Conservation (phyloP, 1,140 invertebrate species). For the Drosophila kepulauana region DNA sequence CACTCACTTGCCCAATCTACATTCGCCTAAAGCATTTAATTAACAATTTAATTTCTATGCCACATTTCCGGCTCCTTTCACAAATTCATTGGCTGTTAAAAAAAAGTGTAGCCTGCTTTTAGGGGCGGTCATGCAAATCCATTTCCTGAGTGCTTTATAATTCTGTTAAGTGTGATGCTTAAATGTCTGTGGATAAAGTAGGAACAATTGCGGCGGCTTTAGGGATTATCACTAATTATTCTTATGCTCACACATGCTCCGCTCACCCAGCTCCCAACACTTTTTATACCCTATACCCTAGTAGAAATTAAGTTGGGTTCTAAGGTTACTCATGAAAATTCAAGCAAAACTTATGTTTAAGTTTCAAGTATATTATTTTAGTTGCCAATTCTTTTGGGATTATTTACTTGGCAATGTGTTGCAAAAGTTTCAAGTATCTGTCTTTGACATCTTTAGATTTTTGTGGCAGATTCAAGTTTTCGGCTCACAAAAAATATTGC, state of each 20-base stretch:
- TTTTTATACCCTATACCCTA: background rate
- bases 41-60: conserved; percentile 68
- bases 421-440: conserved; percentile 9
- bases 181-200: conserved; percentile 3
- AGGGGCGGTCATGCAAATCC: conserved; percentile 34
- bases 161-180: conserved; percentile 19
- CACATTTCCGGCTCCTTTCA: conserved; percentile 34
- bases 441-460: conserved; percentile 18
- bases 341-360: conserved; percentile 7
- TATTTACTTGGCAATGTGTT: conserved; percentile 12
- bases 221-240: conserved; percentile 4
- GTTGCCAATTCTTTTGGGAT: background rate
- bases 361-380: background rate
- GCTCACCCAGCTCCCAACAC: background rate
- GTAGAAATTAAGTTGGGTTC: too few relatives aligned
- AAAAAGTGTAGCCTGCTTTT: conserved; percentile 32
- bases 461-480: conserved; percentile 1
- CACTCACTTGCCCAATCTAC: conserved; percentile 21
- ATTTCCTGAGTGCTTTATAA: conserved; percentile 37
- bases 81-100: conserved; percentile 15
- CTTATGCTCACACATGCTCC: background rate
- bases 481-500: too few relatives aligned
- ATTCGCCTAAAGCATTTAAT: conserved; percentile 56
- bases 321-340: background rate
- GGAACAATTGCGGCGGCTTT: background rate